Conservation (phyloP, 2,113 vertebrate genomes). For the Stigmatopora nigra region DNA sequence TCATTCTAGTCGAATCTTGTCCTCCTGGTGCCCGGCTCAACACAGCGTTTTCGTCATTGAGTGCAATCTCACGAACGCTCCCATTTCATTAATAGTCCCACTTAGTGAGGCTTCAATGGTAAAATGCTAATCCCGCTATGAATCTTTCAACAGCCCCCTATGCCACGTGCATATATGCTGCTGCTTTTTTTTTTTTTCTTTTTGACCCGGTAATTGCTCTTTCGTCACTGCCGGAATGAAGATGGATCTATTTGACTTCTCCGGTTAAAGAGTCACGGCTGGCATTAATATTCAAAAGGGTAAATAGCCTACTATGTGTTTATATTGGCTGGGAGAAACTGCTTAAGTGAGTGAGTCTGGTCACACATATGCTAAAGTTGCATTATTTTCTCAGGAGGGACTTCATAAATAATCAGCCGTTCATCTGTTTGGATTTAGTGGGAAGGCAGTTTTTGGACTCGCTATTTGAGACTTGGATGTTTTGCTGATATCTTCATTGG, state of each 20-base stretch:
- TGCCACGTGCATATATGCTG: constrained; percentile 37
- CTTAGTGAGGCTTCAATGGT: constrained; percentile 33
- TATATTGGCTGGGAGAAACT: constrained; percentile 27
- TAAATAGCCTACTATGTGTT: constrained; percentile 48
- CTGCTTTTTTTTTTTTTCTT: too few relatives aligned
- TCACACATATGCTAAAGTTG: constrained; percentile 31
- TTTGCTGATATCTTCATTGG: constrained; percentile 1
- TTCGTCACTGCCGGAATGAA: constrained; percentile 31
- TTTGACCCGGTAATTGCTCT: constrained; percentile 53
- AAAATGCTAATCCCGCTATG: constrained; percentile 57
- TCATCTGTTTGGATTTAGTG: constrained; percentile 15
- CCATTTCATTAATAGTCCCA: constrained; percentile 36
- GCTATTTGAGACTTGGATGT: constrained; percentile 1
- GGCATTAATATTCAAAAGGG: constrained; percentile 53
- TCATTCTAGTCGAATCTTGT: neutral
- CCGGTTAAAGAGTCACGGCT: constrained; percentile 40
- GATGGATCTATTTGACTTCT: constrained; percentile 33
- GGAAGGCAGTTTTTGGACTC: constrained; percentile 24
- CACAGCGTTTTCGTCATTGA: constrained; percentile 27
- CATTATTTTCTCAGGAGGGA: constrained; percentile 23
- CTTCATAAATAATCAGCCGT: constrained; percentile 32
- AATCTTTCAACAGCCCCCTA: constrained; percentile 59
- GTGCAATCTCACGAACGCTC: constrained; percentile 25
- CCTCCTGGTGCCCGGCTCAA: constrained; percentile 10
- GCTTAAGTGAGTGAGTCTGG: constrained; percentile 28